Evolutionary conservation across 2,888 invertebrate genomes (phyloP).

Genomic region (Graphium colonna): DNA sequence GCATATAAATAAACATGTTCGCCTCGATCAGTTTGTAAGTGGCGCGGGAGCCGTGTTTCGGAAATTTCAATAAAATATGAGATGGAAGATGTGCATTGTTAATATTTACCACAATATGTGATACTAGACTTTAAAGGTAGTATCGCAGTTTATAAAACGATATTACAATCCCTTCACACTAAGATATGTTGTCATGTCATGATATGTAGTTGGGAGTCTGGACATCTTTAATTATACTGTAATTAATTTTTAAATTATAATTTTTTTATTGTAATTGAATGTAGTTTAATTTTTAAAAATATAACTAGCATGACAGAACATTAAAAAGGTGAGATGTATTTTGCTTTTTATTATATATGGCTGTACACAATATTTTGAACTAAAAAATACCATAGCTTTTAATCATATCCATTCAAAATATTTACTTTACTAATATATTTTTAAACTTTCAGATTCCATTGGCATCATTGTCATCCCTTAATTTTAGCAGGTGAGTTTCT

Average conservation of each 20-base stretch:
- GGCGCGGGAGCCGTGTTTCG: constrained; percentile 31
- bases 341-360: no score
- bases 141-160: constrained; percentile 18
- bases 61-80: constrained; percentile 47
- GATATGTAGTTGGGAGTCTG: constrained; percentile 46
- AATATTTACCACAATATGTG: constrained; percentile 43
- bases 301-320: constrained; percentile 11
- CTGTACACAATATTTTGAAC: no score
- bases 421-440: background rate
- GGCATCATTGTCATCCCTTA: background rate
- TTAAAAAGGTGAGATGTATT: no score
- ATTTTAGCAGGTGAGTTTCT: background rate
- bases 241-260: constrained; percentile 80
- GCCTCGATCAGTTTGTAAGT: constrained; percentile 51
- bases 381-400: no score
- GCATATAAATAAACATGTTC: constrained; percentile 37
- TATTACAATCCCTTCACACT: constrained; percentile 35
- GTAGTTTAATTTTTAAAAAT: constrained; percentile 38
- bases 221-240: constrained; percentile 67
- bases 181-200: constrained; percentile 46
- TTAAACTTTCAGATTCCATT: background rate
- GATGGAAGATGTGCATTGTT: constrained; percentile 56
- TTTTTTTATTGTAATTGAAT: constrained; percentile 69
- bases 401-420: no score
- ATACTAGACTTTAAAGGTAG: constrained; percentile 41